A percentile compares a stretch with the other conserved stretches of the same genome.
phyloP scores from a whole-genome alignment of 1,140 invertebrate genomes.

The Drosophila lowei region DNA sequence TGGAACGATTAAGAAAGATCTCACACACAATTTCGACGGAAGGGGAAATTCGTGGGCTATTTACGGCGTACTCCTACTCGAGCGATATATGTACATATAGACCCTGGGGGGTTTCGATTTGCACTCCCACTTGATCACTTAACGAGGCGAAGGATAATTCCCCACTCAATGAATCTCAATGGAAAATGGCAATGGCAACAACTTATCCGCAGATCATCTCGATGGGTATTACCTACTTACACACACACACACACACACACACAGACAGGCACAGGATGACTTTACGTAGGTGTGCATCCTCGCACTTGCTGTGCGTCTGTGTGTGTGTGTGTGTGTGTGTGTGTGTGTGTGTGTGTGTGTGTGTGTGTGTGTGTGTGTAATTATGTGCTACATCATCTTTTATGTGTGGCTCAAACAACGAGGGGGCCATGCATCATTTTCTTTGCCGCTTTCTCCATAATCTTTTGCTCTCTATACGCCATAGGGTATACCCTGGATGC shows the following conservation, averaged over 20 bases:
- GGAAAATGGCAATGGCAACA: slow-evolving; percentile 12
- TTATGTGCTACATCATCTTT: slow-evolving; percentile 81
- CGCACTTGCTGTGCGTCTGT: slow-evolving; percentile 1
- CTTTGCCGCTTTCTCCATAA: slow-evolving; percentile 33
- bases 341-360: slow-evolving; percentile 3
- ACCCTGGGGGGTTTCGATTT: slow-evolving; percentile 21
- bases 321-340: slow-evolving; percentile 38
- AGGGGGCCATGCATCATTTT: slow-evolving; percentile 58
- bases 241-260: slow-evolving; percentile 28
- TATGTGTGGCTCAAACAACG: slow-evolving; percentile 47
- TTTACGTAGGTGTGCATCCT: slow-evolving; percentile 4
- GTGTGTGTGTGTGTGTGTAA: slow-evolving; percentile 49
- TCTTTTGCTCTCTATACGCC: slow-evolving; percentile 23
- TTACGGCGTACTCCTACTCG: too few species aligned
- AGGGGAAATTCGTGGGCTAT: too few species aligned
- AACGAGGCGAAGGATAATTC: slow-evolving; percentile 44
- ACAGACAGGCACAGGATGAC: slow-evolving; percentile 6
- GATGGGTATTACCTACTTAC: slow-evolving; percentile 48
- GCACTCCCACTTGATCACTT: slow-evolving; percentile 39
- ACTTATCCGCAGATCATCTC: slow-evolving; percentile 54
- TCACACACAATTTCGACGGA: too few species aligned
- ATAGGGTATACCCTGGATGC: too few species aligned
- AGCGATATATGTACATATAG: too few species aligned
- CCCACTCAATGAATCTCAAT: slow-evolving; percentile 41
- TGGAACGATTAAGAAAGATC: too few species aligned